Base-by-base conservation (phyloP, 2,888 invertebrate species). In the Yponomeuta evonymella region DNA sequence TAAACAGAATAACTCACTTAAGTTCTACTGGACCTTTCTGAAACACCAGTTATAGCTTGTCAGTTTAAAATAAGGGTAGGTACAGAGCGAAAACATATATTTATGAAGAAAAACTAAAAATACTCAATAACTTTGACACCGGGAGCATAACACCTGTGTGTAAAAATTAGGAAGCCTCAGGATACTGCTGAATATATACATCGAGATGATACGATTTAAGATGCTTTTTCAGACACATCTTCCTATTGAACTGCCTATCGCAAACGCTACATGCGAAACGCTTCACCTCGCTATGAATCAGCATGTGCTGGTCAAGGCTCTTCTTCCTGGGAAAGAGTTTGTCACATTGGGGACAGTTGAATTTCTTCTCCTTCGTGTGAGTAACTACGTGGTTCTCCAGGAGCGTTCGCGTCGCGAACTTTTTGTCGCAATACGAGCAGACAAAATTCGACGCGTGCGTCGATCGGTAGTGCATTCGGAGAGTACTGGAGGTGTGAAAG, bases 241-340 rank as follows among this genome's bases (percentile, higher is more conserved):
- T 33, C 67, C 58, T 51, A 29, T 71, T 63, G 43, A 68, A 71
- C 48, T 67, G 36, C 29, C 83, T 81, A n/a, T 75, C 80, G 74
- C 91, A 91, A 30, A 82, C 76, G 3, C 80, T 75, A 70, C 90
- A 91, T 15, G 82, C 79, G 72, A 87, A 87, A 0, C 87, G 86
- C 68, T 83, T 78, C 71, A 86, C 83, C 0, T 89, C 87, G 0
- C 86, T 87, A 71, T 89, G 89, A 71, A 82, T 85, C 64, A 89
- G 81, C 71, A 85, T 79, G 75, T 90, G 90, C 15, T 87, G 87
- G 1, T 84, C 87, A 48, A 90, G 75, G 0, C 87, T 84, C 48
- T 84, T 87, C 58, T 84, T 82, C 72, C 88, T 87, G 1, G 87
- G 86, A 72, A 90, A 90, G 4, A 81, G 79, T 74, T 89, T 90